Evolutionary conservation across 2,113 vertebrate species (phyloP).

Genomic region (Passer domesticus): DNA sequence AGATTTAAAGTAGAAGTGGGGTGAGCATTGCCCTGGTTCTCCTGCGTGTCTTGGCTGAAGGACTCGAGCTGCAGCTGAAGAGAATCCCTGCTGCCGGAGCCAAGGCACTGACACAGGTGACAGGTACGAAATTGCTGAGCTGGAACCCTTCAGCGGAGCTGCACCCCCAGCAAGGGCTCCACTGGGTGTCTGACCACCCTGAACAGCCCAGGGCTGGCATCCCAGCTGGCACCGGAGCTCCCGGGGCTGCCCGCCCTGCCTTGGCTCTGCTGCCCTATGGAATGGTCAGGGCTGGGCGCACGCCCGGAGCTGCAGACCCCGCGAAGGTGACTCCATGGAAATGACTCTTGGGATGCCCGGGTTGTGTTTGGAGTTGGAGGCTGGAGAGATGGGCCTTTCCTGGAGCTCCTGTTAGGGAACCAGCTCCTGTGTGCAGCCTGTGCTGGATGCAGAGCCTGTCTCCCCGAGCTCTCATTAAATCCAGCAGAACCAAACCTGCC

Average conservation of each 20-base stretch:
- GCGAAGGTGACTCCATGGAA: not conserved
- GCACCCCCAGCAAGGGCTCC: not conserved
- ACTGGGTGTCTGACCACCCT: not conserved
- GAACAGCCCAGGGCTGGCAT: not conserved
- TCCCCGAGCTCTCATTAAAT: not conserved
- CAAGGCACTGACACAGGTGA: fast-evolving
- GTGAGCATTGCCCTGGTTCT: too few relatives aligned
- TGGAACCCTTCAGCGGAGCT: not conserved
- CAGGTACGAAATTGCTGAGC: not conserved
- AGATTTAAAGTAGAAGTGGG: not conserved
- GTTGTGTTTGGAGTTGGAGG: not conserved
- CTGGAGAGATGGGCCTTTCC: not conserved
- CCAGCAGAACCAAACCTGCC: not conserved
- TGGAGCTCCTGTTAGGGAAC: fast-evolving
- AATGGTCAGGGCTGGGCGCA: fast-evolving
- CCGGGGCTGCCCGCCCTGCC: not conserved
- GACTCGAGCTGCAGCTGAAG: not conserved
- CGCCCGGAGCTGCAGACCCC: fast-evolving
- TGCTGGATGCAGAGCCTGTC: not conserved
- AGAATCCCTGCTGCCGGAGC: not conserved
- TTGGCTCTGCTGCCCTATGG: not conserved
- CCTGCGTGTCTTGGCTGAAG: not conserved
- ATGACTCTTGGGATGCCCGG: fast-evolving
- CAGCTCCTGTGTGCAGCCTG: not conserved
- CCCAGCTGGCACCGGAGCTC: not conserved